These are phyloP conservation scores for Mythimna loreyi DNA, from an alignment of 2,888 invertebrate genomes.

Conservation along the genomic window DNA sequence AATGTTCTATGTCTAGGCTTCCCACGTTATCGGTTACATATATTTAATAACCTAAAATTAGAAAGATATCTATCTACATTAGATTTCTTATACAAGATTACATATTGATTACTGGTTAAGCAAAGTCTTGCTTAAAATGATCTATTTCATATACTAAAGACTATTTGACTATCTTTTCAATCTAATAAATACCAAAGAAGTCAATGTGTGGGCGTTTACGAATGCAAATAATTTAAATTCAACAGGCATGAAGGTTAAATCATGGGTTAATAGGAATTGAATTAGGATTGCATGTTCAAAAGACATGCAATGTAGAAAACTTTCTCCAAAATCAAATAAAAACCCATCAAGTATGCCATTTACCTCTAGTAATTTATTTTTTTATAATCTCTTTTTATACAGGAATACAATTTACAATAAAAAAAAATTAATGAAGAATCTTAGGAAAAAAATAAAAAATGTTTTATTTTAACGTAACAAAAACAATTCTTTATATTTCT, in stretches of 20 bases:
- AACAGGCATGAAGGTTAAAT: neutral
- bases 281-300: neutral
- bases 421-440: too few relatives aligned
- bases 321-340: too few relatives aligned
- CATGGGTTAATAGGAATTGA: neutral
- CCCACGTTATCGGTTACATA: neutral
- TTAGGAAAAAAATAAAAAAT: too few relatives aligned
- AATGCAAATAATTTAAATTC: constrained; percentile 6
- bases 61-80: constrained; percentile 11
- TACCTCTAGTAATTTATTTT: too few relatives aligned
- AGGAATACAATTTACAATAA: too few relatives aligned
- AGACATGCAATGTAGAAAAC: too few relatives aligned
- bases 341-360: too few relatives aligned
- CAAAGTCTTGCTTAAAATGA: constrained; percentile 32
- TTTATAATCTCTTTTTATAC: too few relatives aligned
- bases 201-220: constrained; percentile 18
- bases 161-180: constrained; percentile 11
- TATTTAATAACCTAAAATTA: constrained; percentile 5
- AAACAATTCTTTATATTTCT: too few relatives aligned
- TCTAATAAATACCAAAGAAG: constrained; percentile 21
- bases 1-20: constrained; percentile 9
- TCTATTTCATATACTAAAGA: constrained; percentile 17
- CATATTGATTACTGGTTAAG: constrained; percentile 16
- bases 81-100: constrained; percentile 37
- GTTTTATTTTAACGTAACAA: too few relatives aligned